Percentiles rank a stretch among this genome's conserved stretches.
These are phyloP conservation scores for Flabesymbios commensalis DNA, from an alignment of 2,888 invertebrate genomes.

Conservation along the genomic window DNA sequence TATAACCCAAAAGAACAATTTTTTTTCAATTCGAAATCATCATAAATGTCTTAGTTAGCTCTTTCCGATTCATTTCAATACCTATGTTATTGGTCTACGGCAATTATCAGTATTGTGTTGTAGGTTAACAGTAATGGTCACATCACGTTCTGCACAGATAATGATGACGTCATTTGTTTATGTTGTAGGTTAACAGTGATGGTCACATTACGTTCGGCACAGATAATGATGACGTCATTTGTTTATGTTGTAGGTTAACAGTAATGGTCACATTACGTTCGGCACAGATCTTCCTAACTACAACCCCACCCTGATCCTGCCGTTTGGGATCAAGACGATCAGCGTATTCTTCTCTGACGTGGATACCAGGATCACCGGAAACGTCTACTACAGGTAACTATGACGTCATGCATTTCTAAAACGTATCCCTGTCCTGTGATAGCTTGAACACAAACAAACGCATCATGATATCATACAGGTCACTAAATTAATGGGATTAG, in stretches of 20 bases:
- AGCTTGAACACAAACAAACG: not conserved
- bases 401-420: not conserved
- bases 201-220: too few relatives aligned
- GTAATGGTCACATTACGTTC: slow-evolving; percentile 87
- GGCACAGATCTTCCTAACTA: slow-evolving; percentile 84
- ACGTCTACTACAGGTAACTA: slow-evolving; percentile 71
- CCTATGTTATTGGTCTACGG: too few relatives aligned
- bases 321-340: slow-evolving; percentile 74
- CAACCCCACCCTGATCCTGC: slow-evolving; percentile 77
- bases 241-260: slow-evolving; percentile 74
- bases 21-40: too few relatives aligned
- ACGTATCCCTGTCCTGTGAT: not conserved
- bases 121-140: too few relatives aligned
- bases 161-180: slow-evolving; percentile 2
- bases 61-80: too few relatives aligned
- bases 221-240: slow-evolving; percentile 3
- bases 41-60: too few relatives aligned
- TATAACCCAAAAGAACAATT: too few relatives aligned
- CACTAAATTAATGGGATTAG: not conserved
- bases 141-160: too few relatives aligned
- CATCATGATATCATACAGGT: not conserved
- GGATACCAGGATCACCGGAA: slow-evolving; percentile 76
- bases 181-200: too few relatives aligned
- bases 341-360: slow-evolving; percentile 90
- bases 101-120: too few relatives aligned